Evolutionary conservation across 2,888 invertebrate genomes (phyloP), one percentile per base, ranked within the genome.

Genomic region (Tinea semifulvella): DNA sequence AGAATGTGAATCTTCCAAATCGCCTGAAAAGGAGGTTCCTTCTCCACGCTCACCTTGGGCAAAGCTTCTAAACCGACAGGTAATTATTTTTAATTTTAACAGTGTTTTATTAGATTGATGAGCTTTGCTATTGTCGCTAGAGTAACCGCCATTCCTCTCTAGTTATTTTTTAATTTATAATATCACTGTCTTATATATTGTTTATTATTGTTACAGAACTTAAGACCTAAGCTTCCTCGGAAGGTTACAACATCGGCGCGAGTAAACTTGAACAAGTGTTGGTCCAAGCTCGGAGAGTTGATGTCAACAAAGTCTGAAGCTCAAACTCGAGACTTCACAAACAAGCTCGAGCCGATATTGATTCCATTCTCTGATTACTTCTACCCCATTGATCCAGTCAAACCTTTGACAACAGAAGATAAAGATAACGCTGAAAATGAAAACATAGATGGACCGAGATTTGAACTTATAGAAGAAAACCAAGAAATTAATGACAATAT

Each of bases 231-330:
- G 56, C 74, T 87, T 47, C 82, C 85, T 10, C 71, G 86, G 49
- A 81, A 79, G 55, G 75, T 86, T 58, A 71, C 84, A 39, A 68
- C 71, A 53, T 81, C 84, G 22, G 77, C 85, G 55, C 81, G 83
- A 53, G 82, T 88, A 61, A 87, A 88, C 63, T 73, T 88, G 51
- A 87, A 87, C 68, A 79, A 82, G 63, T 85, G 85, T 64, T 87
- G 87, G 87, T 79, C 83, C 51, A 83, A 83, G 61, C 83, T 88
- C 51, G 86, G 86, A 55, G 81, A 81, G 49, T 64, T 84, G 52
- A 77, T 84, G 60, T 57, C 74, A 22, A 62, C 69, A 47, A 70
- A 69, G 57, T 54, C 71, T 62, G 70, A 76, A 67, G 74, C 79
- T 62, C 75, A 75, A 69, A 73, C 72, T 59, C 66, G 71, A 55